Percentiles rank a stretch among this genome's conserved stretches.
These are phyloP conservation scores for Vanessa tameamea DNA, from an alignment of 1,140 invertebrate genomes.

Conservation along the genomic window DNA sequence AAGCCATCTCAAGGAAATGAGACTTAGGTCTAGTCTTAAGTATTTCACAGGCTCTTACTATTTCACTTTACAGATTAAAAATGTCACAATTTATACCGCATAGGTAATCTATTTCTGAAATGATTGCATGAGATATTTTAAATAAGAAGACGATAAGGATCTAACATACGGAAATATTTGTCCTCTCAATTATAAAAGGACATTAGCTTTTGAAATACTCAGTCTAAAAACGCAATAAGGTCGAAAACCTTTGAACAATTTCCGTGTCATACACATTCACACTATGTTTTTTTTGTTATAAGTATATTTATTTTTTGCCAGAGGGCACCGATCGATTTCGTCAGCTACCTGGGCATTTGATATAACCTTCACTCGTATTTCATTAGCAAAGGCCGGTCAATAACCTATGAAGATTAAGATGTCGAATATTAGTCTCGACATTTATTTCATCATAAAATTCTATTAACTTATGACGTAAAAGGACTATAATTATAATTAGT, in stretches of 20 bases:
- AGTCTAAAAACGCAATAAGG: constrained; percentile 51
- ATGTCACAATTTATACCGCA: too few species aligned
- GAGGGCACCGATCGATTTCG: constrained; percentile 55
- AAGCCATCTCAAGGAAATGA: too few species aligned
- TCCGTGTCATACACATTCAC: constrained; percentile 52
- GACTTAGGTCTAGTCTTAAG: too few species aligned
- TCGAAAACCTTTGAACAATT: constrained; percentile 62
- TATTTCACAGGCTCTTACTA: too few species aligned
- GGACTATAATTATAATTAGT: constrained; percentile 10
- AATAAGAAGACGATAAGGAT: neutral
- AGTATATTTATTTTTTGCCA: constrained; percentile 48
- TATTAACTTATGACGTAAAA: constrained; percentile 39
- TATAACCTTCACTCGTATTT: constrained; percentile 69
- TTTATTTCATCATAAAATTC: constrained; percentile 51
- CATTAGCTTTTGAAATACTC: constrained; percentile 39
- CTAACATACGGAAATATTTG: constrained; percentile 26
- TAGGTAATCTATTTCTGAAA: too few species aligned
- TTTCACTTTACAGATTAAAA: too few species aligned
- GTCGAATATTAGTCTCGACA: constrained; percentile 50
- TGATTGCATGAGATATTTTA: too few species aligned
- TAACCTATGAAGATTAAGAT: constrained; percentile 56
- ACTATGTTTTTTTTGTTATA: constrained; percentile 52
- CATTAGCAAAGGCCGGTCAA: constrained; percentile 61
- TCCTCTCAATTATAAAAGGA: constrained; percentile 35
- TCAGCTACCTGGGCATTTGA: constrained; percentile 60